These are phyloP conservation scores for Lepidochitona cinerea DNA, from an alignment of 2,888 invertebrate genomes.

Conservation along the genomic window DNA sequence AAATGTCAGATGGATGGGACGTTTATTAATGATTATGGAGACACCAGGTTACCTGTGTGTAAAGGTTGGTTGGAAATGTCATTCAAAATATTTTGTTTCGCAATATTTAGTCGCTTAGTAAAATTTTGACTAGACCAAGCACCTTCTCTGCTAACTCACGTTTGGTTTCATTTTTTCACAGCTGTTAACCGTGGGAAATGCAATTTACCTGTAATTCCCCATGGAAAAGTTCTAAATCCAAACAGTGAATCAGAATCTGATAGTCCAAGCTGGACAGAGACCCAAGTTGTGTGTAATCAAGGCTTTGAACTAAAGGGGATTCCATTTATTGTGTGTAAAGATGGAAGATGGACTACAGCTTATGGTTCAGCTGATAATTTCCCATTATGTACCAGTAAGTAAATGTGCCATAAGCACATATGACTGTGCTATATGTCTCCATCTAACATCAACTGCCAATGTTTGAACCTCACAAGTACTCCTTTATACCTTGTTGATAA, in stretches of 20 bases:
- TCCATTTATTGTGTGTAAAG: background rate
- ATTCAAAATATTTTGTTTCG: no score
- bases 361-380: background rate
- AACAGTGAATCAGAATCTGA: background rate
- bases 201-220: background rate
- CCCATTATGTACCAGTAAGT: background rate
- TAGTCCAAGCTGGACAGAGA: background rate
- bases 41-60: slow-evolving; percentile 21
- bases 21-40: slow-evolving; percentile 28
- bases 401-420: no score
- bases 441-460: no score
- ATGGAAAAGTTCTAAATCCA: background rate
- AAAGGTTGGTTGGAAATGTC: slow-evolving; percentile 19
- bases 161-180: no score
- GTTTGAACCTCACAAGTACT: no score
- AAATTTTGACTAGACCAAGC: no score
- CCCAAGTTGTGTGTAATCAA: background rate
- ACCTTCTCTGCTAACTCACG: no score
- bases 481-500: no score
- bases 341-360: background rate
- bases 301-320: background rate
- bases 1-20: slow-evolving; percentile 27
- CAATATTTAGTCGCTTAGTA: no score
- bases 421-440: no score
- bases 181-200: background rate